Evolutionary conservation across 2,797 vertebrate genomes (phyloP), one percentile per base, ranked within the genome.

Genomic region (Artibeus lituratus): DNA sequence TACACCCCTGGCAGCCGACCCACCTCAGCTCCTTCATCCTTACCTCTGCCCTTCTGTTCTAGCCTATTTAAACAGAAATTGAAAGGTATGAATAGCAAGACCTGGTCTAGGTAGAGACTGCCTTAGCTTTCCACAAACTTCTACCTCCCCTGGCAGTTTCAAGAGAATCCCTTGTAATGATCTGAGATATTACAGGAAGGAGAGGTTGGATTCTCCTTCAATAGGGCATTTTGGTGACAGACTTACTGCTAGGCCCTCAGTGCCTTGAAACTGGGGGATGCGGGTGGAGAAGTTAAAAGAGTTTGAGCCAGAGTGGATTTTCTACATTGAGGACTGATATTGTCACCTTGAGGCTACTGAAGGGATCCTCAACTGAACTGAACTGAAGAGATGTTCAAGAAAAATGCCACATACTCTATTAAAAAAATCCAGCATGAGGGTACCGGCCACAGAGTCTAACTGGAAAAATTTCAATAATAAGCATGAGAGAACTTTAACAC

Each of bases 381-480:
- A 21, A 53, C 51, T 21, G 51, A 53, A 21, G 51, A 19, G 51
- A 53, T 18, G 19, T 53, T 77, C 26, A 49, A 81, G 51, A 67
- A 91, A 91, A 86, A 44, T 16, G 42, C 76, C 2, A 32, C 1
- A 81, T 24, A 35, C 10, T 57, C 57, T 62, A 15, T 44, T 42
- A 86, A 67, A 90, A 67, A 90, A 42, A 92, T 21, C 21, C 39
- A 49, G 32, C 15, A 44, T 0, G 4, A 10, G 7, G 7, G 1
- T 21, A 29, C 4, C 15, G 22, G 53, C 4, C 39, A 53, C 18
- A 21, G 35, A 70, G 14, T 12, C 12, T 29, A 81, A 55, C 0
- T 26, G 24, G 12, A 88, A 49, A 90, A 85, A 81, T 47, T 57
- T 53, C 15, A 87, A 22, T 18, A 65, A 62, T 84, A n/a, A 82